Percentiles rank a stretch among this genome's conserved stretches.
Conservation (phyloP, 2,888 invertebrate genomes). For the Erebia aethiops region DNA sequence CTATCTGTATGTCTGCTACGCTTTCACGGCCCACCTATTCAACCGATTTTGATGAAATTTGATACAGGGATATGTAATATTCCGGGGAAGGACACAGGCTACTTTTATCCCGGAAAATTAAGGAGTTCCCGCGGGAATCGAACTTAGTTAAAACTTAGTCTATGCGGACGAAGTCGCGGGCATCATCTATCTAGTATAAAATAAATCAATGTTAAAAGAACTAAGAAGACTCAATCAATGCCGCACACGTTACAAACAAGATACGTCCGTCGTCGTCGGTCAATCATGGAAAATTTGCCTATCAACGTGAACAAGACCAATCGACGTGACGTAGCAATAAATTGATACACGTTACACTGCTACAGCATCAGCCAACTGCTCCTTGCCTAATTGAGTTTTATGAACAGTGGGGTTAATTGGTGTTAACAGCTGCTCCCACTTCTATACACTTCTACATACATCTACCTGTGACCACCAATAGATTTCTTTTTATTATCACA, state of each 20-base stretch:
- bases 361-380: constrained; percentile 22
- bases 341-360: constrained; percentile 27
- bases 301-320: constrained; percentile 11
- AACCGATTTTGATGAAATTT: too few relatives aligned
- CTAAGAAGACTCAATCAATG: neutral
- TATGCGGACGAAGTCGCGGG: too few relatives aligned
- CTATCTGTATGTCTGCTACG: too few relatives aligned
- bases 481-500: neutral
- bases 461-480: neutral
- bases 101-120: too few relatives aligned
- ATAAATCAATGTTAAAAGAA: too few relatives aligned
- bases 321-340: constrained; percentile 20
- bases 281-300: constrained; percentile 30
- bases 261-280: neutral
- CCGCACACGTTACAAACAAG: neutral
- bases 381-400: constrained; percentile 51
- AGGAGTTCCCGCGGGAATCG: too few relatives aligned
- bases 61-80: too few relatives aligned
- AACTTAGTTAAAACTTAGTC: too few relatives aligned
- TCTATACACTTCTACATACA: constrained; percentile 36
- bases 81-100: too few relatives aligned
- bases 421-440: constrained; percentile 46
- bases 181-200: too few relatives aligned
- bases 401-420: constrained; percentile 52
- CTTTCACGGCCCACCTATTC: too few relatives aligned